Conservation (phyloP, 2,888 invertebrate species). For the Drosophila birchii region DNA sequence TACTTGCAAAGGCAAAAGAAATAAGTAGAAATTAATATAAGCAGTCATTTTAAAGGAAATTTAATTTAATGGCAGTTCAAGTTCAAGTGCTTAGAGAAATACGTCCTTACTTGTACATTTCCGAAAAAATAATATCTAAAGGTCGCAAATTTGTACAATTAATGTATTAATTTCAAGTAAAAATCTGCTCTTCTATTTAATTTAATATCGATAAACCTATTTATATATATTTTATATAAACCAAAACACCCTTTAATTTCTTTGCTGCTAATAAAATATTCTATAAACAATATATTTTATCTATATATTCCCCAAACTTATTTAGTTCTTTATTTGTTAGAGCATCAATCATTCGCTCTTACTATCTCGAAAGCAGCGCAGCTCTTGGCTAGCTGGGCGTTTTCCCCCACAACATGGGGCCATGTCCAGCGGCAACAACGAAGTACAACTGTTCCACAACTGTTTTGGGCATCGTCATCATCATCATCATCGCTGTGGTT, state of each 20-base stretch:
- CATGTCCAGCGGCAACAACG: conserved; percentile 43
- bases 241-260: neutral
- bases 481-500: conserved; percentile 21
- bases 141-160: no score
- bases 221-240: no score
- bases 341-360: conserved; percentile 6
- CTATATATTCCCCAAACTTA: neutral
- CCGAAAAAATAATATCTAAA: no score
- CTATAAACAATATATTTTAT: neutral
- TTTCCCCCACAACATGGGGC: conserved; percentile 29
- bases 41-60: neutral
- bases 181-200: no score
- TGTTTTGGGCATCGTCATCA: conserved; percentile 45
- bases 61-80: neutral
- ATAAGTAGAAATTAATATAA: neutral
- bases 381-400: conserved; percentile 44
- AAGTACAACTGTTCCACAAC: conserved; percentile 47
- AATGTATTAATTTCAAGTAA: no score
- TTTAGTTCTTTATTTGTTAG: neutral
- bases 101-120: no score
- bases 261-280: neutral
- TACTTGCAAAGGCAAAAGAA: no score
- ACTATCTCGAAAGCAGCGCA: neutral
- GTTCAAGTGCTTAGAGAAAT: neutral
- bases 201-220: no score